These are phyloP conservation scores for Eubasilissa regina DNA, from an alignment of 1,140 invertebrate species.

Conservation along the genomic window DNA sequence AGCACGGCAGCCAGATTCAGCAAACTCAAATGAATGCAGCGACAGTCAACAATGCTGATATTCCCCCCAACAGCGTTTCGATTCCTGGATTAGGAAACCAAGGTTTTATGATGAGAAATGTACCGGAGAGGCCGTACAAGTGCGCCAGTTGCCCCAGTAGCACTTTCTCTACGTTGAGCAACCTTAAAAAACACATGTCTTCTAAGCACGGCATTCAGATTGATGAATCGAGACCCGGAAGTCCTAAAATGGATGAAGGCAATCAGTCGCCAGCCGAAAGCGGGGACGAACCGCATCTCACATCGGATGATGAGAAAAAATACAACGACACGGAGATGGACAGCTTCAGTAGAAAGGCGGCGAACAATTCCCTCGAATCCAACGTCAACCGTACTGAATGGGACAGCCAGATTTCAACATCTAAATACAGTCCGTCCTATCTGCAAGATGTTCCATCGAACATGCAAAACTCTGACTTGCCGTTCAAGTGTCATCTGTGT, in stretches of 20 bases:
- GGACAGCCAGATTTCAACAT: conserved; percentile 59
- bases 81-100: conserved; percentile 64
- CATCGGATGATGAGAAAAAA: conserved; percentile 62
- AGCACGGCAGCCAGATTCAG: conserved; percentile 81
- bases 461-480: conserved; percentile 74
- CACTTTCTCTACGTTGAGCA: conserved; percentile 87
- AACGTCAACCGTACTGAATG: conserved; percentile 60
- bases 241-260: conserved; percentile 46
- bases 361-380: conserved; percentile 11
- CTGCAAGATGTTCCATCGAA: conserved; percentile 42
- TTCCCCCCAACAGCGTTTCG: conserved; percentile 62
- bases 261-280: conserved; percentile 61
- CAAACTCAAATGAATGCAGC: conserved; percentile 65
- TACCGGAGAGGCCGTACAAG: conserved; percentile 87
- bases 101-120: conserved; percentile 77
- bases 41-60: conserved; percentile 63
- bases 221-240: conserved; percentile 67
- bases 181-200: conserved; percentile 83
- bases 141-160: conserved; percentile 89
- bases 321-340: conserved; percentile 9
- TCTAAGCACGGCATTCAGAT: conserved; percentile 76
- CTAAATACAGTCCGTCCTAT: conserved; percentile 55
- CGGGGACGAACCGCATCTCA: conserved; percentile 60
- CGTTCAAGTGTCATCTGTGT: conserved; percentile 94
- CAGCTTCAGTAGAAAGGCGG: background rate